Evolutionary conservation across 2,797 vertebrate species (phyloP), one percentile per base, ranked within the genome.

Genomic region (Oryzias dopingdopingensis): DNA sequence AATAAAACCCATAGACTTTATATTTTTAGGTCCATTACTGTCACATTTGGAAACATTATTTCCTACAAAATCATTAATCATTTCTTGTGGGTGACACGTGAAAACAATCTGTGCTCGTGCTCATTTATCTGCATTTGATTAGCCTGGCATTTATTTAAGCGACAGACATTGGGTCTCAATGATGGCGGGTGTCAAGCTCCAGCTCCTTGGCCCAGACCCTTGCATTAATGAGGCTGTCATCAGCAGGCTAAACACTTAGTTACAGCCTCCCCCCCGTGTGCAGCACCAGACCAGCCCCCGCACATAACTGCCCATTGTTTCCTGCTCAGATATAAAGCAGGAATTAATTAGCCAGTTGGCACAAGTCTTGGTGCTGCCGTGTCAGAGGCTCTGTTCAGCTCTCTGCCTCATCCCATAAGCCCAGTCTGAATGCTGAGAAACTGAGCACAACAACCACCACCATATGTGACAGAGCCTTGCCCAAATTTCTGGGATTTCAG

Each of bases 301-400:
- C 74, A 80, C 84, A 80, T 82, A 50, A 46, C 82, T 76, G 63
- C 82, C 82, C 83, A 88, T 90, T 87, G 86, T 89, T 83, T 86
- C 74, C 82, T 62, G 50, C 70, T 80, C 83, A 65, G 86, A 83
- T 89, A 88, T 88, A 85, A 87, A 88, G 83, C 80, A 41, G 63
- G 84, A 85, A 89, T 90, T 89, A 90, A 89, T 90, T 86, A 86
- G 84, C 79, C 73, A 66, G 65, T 83, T 86, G 87, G 85, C 83
- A 80, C 74, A 42, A 76, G 62, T 78, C 65, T 45, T 42, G 65
- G 80, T 76, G 75, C 77, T 49, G 62, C 53, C 49, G 42, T 73
- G 77, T 85, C 81, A 72, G 65, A 45, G 67, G 73, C 71, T 50
- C 78, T 46, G 76, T 64, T 80, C 62, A 74, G 77, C 75, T 66